phyloP scores from a whole-genome alignment of 1,140 invertebrate species.

The Drosophila albomicans region DNA sequence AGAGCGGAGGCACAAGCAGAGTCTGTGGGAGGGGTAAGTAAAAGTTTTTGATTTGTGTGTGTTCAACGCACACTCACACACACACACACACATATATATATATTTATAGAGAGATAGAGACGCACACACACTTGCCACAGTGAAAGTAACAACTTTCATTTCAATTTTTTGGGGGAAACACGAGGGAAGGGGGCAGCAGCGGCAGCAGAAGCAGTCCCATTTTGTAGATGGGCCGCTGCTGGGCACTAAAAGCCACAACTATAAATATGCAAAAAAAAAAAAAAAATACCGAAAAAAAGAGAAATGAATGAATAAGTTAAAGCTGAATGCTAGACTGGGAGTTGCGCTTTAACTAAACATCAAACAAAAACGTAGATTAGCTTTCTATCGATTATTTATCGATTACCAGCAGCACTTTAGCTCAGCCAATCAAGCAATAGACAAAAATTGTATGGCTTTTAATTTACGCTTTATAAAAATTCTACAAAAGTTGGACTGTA shows the following conservation, averaged over 20 bases:
- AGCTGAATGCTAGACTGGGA: not conserved
- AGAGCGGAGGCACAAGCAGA: not conserved
- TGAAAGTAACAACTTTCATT: slow-evolving; percentile 79
- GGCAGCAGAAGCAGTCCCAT: not conserved
- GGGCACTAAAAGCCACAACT: slow-evolving; percentile 52
- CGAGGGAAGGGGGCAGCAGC: not conserved
- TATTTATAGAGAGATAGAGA: slow-evolving; percentile 13
- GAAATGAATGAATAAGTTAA: not conserved
- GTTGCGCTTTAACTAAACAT: not conserved
- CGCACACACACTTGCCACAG: slow-evolving; percentile 36
- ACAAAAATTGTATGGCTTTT: no score
- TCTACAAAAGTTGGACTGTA: no score
- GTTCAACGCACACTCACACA: slow-evolving; percentile 41
- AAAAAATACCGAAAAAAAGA: no score
- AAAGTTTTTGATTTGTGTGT: slow-evolving; percentile 81
- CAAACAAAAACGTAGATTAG: no score
- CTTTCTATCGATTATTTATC: no score
- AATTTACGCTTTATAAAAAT: no score
- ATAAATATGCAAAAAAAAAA: slow-evolving; percentile 45
- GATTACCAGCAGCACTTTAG: no score
- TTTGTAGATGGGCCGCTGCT: slow-evolving; percentile 30
- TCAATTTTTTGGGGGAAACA: slow-evolving; percentile 23
- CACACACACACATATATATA: not conserved
- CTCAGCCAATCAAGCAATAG: no score
- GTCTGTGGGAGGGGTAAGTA: slow-evolving; percentile 44